Evolutionary conservation across 2,113 vertebrate genomes (phyloP).

Genomic region (Pygoscelis antarcticus): DNA sequence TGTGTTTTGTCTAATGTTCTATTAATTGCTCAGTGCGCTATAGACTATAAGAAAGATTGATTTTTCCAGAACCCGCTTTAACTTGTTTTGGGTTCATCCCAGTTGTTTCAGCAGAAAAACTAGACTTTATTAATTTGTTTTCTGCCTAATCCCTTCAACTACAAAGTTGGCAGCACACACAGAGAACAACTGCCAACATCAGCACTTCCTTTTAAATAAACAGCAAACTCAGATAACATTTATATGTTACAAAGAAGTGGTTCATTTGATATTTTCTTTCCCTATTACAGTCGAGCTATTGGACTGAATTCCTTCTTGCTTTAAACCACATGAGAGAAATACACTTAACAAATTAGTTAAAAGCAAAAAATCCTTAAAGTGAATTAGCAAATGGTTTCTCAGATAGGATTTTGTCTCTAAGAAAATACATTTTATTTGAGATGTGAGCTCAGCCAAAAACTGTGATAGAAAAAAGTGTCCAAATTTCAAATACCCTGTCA

Average conservation of each 20-base stretch:
- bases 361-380: not conserved
- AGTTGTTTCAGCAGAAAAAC: conserved; percentile 25
- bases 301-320: not conserved
- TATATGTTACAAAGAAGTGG: not conserved
- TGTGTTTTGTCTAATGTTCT: not conserved
- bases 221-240: conserved; percentile 31
- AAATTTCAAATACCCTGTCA: not conserved
- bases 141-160: not conserved
- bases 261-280: conserved; percentile 12
- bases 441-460: not conserved
- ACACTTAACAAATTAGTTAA: not conserved
- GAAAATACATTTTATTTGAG: not conserved
- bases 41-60: not conserved
- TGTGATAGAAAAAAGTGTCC: not conserved
- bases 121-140: conserved; percentile 25
- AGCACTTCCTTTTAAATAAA: conserved; percentile 48
- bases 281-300: not conserved
- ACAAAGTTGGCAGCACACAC: not conserved
- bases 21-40: not conserved
- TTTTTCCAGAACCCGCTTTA: not conserved
- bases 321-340: not conserved
- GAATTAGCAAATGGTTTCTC: not conserved
- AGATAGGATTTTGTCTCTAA: not conserved
- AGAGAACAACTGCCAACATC: conserved; percentile 12
- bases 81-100: not conserved